Conservation (phyloP, 2,888 invertebrate species). For the Platerodrilus igneus region DNA sequence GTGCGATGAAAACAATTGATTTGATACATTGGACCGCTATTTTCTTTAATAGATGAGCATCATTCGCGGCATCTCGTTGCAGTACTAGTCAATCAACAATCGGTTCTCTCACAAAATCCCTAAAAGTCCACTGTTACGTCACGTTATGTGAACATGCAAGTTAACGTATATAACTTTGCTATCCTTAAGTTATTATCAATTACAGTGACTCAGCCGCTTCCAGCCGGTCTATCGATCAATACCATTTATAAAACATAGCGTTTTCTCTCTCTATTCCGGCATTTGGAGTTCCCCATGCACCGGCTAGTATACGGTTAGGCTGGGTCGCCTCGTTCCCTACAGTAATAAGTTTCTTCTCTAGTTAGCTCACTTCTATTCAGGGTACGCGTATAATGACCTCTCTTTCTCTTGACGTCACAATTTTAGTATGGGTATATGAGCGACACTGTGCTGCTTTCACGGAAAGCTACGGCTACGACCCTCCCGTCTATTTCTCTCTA, state of each 20-base stretch:
- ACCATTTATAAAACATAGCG: conserved; percentile 48
- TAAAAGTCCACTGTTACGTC: conserved; percentile 28
- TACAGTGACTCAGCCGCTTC: conserved; percentile 51
- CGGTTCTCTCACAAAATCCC: conserved; percentile 20
- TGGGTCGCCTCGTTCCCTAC: conserved; percentile 46
- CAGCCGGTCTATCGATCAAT: conserved; percentile 45
- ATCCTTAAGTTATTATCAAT: conserved; percentile 50
- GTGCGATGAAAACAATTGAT: too few species aligned
- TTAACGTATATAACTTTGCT: conserved; percentile 33
- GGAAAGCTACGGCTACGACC: conserved; percentile 49
- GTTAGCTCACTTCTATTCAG: conserved; percentile 28
- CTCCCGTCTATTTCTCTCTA: conserved; percentile 50
- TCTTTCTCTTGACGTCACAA: conserved; percentile 46
- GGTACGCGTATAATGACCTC: conserved; percentile 22
- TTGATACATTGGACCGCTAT: too few species aligned
- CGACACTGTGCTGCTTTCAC: conserved; percentile 50
- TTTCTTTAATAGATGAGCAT: too few species aligned
- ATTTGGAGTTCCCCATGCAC: conserved; percentile 46
- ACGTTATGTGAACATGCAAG: conserved; percentile 19
- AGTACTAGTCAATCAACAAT: conserved; percentile 24
- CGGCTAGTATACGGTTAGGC: conserved; percentile 47
- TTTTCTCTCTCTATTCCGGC: conserved; percentile 49
- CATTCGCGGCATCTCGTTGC: conserved; percentile 5
- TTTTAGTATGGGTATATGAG: conserved; percentile 46
- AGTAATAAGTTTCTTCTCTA: conserved; percentile 44